Percentiles rank a stretch among this genome's conserved stretches.
phyloP scores from a whole-genome alignment of 2,888 invertebrate genomes.

The Cetonia aurata region DNA sequence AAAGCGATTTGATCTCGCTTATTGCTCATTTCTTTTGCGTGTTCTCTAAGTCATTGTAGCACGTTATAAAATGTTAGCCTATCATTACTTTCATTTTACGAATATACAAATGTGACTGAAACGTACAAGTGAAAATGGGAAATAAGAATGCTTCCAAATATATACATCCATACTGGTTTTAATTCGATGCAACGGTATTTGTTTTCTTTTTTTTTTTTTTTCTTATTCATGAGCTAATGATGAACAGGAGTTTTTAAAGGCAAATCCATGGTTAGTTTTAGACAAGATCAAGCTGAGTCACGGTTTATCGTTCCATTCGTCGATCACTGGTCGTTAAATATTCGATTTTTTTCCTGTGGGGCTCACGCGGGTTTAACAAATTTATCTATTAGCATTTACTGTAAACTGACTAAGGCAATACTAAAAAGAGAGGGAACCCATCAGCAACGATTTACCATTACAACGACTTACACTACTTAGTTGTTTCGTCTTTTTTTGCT shows the following conservation, averaged over 20 bases:
- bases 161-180: too few species aligned
- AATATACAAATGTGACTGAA: too few species aligned
- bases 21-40: too few species aligned
- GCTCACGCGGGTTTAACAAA: slow-evolving; percentile 47
- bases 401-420: slow-evolving; percentile 31
- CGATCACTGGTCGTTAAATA: slow-evolving; percentile 51
- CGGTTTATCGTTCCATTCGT: slow-evolving; percentile 48
- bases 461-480: slow-evolving; percentile 9
- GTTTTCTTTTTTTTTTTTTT: too few species aligned
- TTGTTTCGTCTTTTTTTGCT: slow-evolving; percentile 23
- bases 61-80: too few species aligned
- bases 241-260: slow-evolving; percentile 25
- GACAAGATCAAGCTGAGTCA: slow-evolving; percentile 39
- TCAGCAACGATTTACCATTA: slow-evolving; percentile 30
- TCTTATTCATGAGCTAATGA: neutral
- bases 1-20: too few species aligned
- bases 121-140: too few species aligned
- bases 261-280: slow-evolving; percentile 28
- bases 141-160: too few species aligned
- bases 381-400: slow-evolving; percentile 42
- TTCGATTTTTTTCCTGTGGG: slow-evolving; percentile 49
- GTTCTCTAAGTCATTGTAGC: too few species aligned
- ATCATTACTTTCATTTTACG: too few species aligned
- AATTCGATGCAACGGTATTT: too few species aligned
- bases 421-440: slow-evolving; percentile 9